These are phyloP conservation scores for Botia almorhae DNA, from an alignment of 2,797 vertebrate genomes.

Conservation along the genomic window DNA sequence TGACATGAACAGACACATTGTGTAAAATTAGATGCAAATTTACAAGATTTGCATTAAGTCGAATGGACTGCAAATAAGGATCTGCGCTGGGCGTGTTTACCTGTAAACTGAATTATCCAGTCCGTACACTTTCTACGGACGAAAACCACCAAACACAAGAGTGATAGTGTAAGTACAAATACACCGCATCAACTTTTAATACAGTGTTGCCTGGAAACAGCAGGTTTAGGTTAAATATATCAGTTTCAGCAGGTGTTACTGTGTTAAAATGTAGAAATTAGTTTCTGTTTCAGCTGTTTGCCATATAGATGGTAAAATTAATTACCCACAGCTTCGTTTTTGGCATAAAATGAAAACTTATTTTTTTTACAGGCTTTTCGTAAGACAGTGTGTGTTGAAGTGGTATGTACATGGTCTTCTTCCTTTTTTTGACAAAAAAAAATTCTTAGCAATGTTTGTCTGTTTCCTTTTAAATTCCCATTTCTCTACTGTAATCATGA, in stretches of 20 bases:
- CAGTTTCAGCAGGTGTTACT: no score
- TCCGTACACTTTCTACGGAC: constrained; percentile 82
- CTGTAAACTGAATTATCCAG: constrained; percentile 80
- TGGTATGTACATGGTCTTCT: constrained; percentile 71
- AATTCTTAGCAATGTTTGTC: no score
- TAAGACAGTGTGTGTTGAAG: constrained; percentile 80
- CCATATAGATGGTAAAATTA: no score
- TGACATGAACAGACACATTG: no score
- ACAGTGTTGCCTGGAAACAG: no score
- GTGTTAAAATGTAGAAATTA: no score
- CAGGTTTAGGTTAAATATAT: no score
- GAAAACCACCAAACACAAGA: constrained; percentile 83
- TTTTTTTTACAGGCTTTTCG: constrained; percentile 75
- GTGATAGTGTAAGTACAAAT: constrained; percentile 83
- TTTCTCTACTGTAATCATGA: no score
- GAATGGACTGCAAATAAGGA: constrained; percentile 44
- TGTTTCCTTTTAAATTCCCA: no score
- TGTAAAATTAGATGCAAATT: background rate
- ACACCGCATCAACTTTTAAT: background rate
- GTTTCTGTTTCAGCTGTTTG: no score
- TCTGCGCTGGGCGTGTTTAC: constrained; percentile 73
- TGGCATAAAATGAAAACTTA: no score
- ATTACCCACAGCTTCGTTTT: no score
- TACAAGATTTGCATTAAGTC: background rate
- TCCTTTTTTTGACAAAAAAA: background rate